Percentiles rank a stretch among this genome's conserved stretches.
phyloP scores from a whole-genome alignment of 2,888 invertebrate genomes.

The Synanthedon tipuliformis region DNA sequence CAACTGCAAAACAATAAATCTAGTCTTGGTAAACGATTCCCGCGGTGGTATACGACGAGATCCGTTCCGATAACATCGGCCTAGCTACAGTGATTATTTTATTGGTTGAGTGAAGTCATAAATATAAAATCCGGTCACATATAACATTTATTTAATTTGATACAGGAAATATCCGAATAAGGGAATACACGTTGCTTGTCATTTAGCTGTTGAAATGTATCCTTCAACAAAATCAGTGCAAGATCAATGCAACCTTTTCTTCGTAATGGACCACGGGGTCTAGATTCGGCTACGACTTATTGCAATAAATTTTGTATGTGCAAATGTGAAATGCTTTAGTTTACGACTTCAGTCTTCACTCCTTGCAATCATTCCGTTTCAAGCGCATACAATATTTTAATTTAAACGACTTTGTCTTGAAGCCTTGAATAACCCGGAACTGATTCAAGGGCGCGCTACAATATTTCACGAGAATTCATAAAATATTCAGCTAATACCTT shows the following conservation, averaged over 20 bases:
- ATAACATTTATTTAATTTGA: background rate
- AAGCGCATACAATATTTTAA: slow-evolving; percentile 38
- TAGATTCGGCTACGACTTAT: slow-evolving; percentile 4
- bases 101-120: background rate
- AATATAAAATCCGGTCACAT: background rate
- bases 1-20: slow-evolving; percentile 19
- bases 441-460: slow-evolving; percentile 44
- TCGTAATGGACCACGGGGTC: slow-evolving; percentile 5
- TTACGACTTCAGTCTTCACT: slow-evolving; percentile 27
- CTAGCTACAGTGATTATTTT: background rate
- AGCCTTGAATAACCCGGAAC: slow-evolving; percentile 59
- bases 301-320: background rate
- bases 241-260: slow-evolving; percentile 12
- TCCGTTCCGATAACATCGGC: slow-evolving; percentile 28
- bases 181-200: slow-evolving; percentile 8
- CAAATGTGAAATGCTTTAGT: slow-evolving; percentile 21
- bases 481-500: slow-evolving; percentile 35
- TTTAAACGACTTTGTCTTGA: slow-evolving; percentile 58
- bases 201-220: slow-evolving; percentile 10
- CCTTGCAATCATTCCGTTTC: slow-evolving; percentile 36
- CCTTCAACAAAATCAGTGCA: slow-evolving; percentile 17
- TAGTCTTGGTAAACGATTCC: slow-evolving; percentile 39
- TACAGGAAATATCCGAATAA: slow-evolving; percentile 7
- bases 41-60: slow-evolving; percentile 30
- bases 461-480: slow-evolving; percentile 38